Evolutionary conservation across 2,888 invertebrate genomes (phyloP).

Genomic region (Troides oblongomaculatus): DNA sequence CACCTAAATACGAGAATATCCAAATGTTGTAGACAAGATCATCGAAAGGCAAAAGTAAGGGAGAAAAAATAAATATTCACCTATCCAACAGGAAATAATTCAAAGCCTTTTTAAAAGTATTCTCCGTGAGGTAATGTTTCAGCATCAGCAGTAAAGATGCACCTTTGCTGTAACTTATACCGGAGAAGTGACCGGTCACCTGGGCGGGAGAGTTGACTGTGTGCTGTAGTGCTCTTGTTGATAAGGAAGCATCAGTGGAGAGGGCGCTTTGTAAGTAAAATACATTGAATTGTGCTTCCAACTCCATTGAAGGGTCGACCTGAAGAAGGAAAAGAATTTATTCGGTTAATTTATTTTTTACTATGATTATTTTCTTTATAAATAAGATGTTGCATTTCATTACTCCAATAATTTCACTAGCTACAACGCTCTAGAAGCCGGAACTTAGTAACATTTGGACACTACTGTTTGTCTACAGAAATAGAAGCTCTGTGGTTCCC

Average conservation of each 20-base stretch:
- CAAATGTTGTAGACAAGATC: no score
- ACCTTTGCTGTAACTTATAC: constrained; percentile 86
- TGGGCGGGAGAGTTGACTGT: constrained; percentile 80
- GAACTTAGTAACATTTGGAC: no score
- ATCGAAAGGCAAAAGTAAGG: no score
- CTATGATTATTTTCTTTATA: no score
- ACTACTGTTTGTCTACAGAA: no score
- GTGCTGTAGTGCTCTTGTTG: constrained; percentile 81
- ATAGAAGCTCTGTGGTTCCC: no score
- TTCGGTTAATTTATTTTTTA: no score
- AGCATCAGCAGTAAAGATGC: constrained; percentile 83
- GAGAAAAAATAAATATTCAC: constrained; percentile 26
- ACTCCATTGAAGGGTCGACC: constrained; percentile 69
- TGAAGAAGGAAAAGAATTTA: constrained; percentile 33
- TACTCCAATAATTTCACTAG: no score
- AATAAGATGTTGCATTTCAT: no score
- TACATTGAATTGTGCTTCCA: constrained; percentile 85
- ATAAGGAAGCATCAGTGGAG: constrained; percentile 50
- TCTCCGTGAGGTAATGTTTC: constrained; percentile 78
- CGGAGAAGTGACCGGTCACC: constrained; percentile 82
- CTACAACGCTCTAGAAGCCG: no score
- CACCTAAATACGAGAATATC: no score
- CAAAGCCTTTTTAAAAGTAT: constrained; percentile 78
- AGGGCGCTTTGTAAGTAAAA: constrained; percentile 84
- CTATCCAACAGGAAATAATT: constrained; percentile 41